Evolutionary conservation across 1,140 invertebrate genomes (phyloP), one percentile per base, ranked within the genome.

Genomic region (Euura lappo): DNA sequence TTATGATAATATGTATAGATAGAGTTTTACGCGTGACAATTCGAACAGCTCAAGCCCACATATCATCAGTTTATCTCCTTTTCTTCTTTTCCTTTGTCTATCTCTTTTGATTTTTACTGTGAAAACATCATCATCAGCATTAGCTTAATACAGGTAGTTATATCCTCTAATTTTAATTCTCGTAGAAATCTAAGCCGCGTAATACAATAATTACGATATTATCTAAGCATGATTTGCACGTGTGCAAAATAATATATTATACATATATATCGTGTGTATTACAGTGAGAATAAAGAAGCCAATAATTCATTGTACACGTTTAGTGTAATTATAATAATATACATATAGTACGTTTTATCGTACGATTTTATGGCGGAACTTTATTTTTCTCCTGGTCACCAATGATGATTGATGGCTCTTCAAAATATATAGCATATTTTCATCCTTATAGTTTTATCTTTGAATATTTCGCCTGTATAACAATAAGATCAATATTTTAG

Each of bases 401-500:
- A 60, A 60, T 60, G 8, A 60, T 5, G 51, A 60, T 6, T 60
- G 8, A 60, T 5, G 51, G 51, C 13, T 60, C 8, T 60, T 60
- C 13, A 60, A 60, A 60, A 60, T 60, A 60, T 60, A 60, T n/a
- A 60, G 13, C 28, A 28, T 28, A 28, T 28, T 60, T 60, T 8
- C 13, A 60, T 60, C 8, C 51, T 0, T n/a, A n/a, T 60, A 60
- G 51, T n/a, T 6, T 60, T 60, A 11, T 60, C 51, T 60, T 60
- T 3, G 51, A 60, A 60, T 60, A 60, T n/a, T 3, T n/a, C 13
- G 6, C 13, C 10, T 6, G 51, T 79, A 79, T 71, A 78, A 78
- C 64, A 77, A 78, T 78, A 70, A 79, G 13, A 60, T 68, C 72
- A 11, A 28, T 71, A 68, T 75, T 73, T 65, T 75, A 75, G 79